Base-by-base conservation (phyloP, 2,888 invertebrate genomes). In the Candidula unifasciata region DNA sequence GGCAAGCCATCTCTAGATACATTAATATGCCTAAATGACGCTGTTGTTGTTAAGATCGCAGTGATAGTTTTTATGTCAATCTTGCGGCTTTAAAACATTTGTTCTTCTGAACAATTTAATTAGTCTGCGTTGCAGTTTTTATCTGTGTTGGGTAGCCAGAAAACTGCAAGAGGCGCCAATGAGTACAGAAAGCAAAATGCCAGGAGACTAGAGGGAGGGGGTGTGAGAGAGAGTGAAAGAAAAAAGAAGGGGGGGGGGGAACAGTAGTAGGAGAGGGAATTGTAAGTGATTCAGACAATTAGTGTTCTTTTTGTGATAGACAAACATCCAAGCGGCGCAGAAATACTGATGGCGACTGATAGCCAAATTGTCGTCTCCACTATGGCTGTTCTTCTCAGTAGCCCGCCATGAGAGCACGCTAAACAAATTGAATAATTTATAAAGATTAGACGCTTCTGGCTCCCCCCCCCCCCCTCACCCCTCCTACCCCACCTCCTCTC, bases 341-440 rank as follows among this genome's bases (percentile, higher is more conserved):
- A 80, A 35, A 66, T 21, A 79, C 21, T 30, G 74, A 82, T 66
- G 30, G 66, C 60, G 37, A n/a, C 60, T n/a, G 60, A 3, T 60
- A 68, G 27, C 68, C 27, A 16, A 30, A 27, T 68, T 68, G n/a
- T 30, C 27, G 68, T 68, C 30, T 27, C 6, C 68, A 68, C 8
- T 37, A 69, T 37, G 3, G 24, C 37, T 69, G 44, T 71, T 71
- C 71, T 16, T 35, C 35, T 24, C 71, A 21, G 33, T 35, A 44
- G 35, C 37, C 71, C n/a, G 71, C 33, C 71, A n/a, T 37, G 35
- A 71, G 21, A 35, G 76, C 24, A 57, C 24, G 27, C 30, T 33
- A 21, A 30, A 35, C 66, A 80, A 80, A 80, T 80, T 80, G 80
- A 80, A 80, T 80, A 80, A 80, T 80, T 80, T 69, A 80, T 80